Conservation (phyloP, 2,797 vertebrate species). For the Silurus lanzhouensis region DNA sequence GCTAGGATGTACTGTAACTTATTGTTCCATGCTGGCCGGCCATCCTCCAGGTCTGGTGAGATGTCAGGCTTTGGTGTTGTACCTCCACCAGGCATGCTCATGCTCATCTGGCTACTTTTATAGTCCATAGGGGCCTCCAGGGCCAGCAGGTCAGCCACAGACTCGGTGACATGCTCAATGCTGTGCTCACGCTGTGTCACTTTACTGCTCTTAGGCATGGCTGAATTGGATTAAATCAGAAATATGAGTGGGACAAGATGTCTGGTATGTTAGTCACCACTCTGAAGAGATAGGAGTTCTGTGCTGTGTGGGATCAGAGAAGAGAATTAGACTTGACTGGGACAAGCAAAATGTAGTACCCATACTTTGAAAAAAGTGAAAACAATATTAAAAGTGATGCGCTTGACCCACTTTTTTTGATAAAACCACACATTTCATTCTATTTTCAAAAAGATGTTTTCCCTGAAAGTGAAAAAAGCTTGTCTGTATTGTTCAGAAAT, state of each 20-base stretch:
- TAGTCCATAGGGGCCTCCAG: conserved; percentile 95
- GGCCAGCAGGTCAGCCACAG: conserved; percentile 92
- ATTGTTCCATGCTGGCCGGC: conserved; percentile 94
- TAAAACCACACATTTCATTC: not conserved
- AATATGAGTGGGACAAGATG: conserved; percentile 16
- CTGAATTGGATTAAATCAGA: conserved; percentile 42
- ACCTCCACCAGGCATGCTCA: conserved; percentile 72
- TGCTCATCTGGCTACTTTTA: conserved; percentile 89
- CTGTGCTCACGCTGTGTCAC: conserved; percentile 93
- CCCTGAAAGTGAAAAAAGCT: not conserved
- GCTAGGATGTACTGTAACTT: conserved; percentile 97
- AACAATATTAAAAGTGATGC: not conserved
- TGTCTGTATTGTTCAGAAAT: conserved; percentile 6
- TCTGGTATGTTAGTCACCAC: conserved; percentile 24
- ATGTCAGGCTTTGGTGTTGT: conserved; percentile 74
- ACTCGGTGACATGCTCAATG: conserved; percentile 96
- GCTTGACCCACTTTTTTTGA: not conserved
- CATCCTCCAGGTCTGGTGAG: conserved; percentile 84
- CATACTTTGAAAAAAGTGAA: not conserved
- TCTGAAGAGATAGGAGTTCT: conserved; percentile 14
- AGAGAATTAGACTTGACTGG: conserved; percentile 32
- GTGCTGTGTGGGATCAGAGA: conserved; percentile 37
- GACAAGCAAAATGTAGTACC: not conserved
- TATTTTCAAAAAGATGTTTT: not conserved
- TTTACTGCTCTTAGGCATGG: conserved; percentile 97